phyloP scores from a whole-genome alignment of 2,888 invertebrate species.

The Ormyrus nitidulus region DNA sequence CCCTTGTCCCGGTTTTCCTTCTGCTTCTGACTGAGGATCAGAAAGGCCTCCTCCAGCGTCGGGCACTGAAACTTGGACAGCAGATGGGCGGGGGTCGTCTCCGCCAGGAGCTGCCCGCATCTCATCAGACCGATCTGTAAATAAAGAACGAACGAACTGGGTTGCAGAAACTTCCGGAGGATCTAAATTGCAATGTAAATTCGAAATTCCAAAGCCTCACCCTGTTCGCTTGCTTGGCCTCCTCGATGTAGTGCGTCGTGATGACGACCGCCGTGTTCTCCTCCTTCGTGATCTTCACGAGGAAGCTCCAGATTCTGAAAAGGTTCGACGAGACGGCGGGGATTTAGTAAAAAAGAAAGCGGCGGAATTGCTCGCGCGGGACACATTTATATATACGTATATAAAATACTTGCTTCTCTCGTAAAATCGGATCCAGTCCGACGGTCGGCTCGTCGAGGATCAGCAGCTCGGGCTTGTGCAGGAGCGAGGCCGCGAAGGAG shows the following conservation, averaged over 20 bases:
- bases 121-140: slow-evolving; percentile 92
- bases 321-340: slow-evolving; percentile 31
- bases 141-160: background rate
- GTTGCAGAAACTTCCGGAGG: background rate
- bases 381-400: background rate
- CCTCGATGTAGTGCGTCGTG: slow-evolving; percentile 97
- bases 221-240: slow-evolving; percentile 88
- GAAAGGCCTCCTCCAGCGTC: slow-evolving; percentile 91
- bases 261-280: slow-evolving; percentile 89
- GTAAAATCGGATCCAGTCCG: slow-evolving; percentile 92
- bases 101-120: slow-evolving; percentile 89
- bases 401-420: slow-evolving; percentile 81
- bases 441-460: slow-evolving; percentile 96
- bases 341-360: background rate
- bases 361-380: too few relatives aligned
- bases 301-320: slow-evolving; percentile 91
- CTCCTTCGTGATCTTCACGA: slow-evolving; percentile 83
- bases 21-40: slow-evolving; percentile 85
- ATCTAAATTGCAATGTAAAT: background rate
- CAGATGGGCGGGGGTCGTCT: slow-evolving; percentile 86
- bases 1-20: slow-evolving; percentile 70
- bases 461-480: slow-evolving; percentile 91
- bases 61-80: slow-evolving; percentile 83
- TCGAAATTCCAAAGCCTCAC: slow-evolving; percentile 74
- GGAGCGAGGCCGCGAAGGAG: slow-evolving; percentile 91